phyloP scores from a whole-genome alignment of 2,888 invertebrate genomes.

The Lepidonotus clava region DNA sequence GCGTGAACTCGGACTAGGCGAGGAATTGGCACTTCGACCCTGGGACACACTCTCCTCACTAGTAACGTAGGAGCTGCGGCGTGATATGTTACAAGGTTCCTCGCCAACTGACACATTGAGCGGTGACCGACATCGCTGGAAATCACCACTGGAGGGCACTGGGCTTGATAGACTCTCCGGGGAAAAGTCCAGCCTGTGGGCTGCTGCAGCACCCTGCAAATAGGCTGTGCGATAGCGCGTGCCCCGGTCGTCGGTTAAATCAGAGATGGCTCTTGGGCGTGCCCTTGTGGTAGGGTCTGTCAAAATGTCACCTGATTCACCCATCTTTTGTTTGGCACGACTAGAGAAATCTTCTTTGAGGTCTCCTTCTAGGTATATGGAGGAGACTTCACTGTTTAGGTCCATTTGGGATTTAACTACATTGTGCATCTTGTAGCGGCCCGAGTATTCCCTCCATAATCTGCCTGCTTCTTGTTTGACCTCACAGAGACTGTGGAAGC shows the following conservation, averaged over 20 bases:
- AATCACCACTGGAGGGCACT: conserved; percentile 19
- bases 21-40: conserved; percentile 47
- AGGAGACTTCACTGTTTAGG: conserved; percentile 58
- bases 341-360: conserved; percentile 43
- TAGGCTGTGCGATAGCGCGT: background rate
- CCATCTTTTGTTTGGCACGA: conserved; percentile 47
- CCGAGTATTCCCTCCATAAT: conserved; percentile 64
- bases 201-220: conserved; percentile 44
- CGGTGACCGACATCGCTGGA: conserved; percentile 18
- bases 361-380: conserved; percentile 37
- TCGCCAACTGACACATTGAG: conserved; percentile 3
- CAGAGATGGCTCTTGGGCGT: conserved; percentile 26
- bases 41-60: conserved; percentile 38
- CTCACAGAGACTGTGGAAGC: conserved; percentile 64
- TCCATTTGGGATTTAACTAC: conserved; percentile 66
- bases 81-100: conserved; percentile 20
- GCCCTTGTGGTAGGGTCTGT: conserved; percentile 20
- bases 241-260: conserved; percentile 17
- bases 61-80: conserved; percentile 26
- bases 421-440: conserved; percentile 66
- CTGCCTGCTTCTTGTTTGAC: conserved; percentile 65
- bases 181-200: background rate
- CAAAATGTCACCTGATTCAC: conserved; percentile 29
- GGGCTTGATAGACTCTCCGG: conserved; percentile 8
- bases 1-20: conserved; percentile 28